A percentile compares a stretch with the other conserved stretches of the same genome.
phyloP scores from a whole-genome alignment of 2,113 vertebrate species.

The Oenanthe oenanthe region DNA sequence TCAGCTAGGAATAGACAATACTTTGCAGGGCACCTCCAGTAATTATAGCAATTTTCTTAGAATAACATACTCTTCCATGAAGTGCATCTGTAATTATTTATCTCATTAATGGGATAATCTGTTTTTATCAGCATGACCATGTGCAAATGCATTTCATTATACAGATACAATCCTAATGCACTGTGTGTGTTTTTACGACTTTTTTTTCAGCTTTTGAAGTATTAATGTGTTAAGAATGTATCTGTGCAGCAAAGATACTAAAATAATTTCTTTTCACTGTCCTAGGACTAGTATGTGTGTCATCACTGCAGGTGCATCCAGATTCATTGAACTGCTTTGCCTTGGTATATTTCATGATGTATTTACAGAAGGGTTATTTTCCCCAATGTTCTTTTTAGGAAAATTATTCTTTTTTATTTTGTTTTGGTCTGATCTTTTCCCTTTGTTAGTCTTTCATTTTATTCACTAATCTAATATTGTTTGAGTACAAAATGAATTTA shows the following conservation, averaged over 20 bases:
- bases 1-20: neutral
- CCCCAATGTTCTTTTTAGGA: neutral
- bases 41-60: conserved; percentile 39
- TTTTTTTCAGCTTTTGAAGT: conserved; percentile 12
- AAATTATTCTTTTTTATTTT: neutral
- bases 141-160: conserved; percentile 21
- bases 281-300: neutral
- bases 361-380: neutral
- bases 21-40: neutral
- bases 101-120: conserved; percentile 46
- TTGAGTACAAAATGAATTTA: neutral
- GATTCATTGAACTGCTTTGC: neutral
- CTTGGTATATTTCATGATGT: neutral
- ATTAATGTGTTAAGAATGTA: neutral
- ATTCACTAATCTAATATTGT: neutral
- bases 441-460: neutral
- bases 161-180: neutral
- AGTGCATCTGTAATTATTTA: conserved; percentile 47
- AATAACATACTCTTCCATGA: conserved; percentile 5
- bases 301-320: neutral
- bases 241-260: neutral
- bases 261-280: neutral
- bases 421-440: neutral
- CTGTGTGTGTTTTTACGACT: neutral
- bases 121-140: conserved; percentile 18